Evolutionary conservation across 2,113 vertebrate species (phyloP), one percentile per base, ranked within the genome.

Genomic region (Chamaea fasciata): DNA sequence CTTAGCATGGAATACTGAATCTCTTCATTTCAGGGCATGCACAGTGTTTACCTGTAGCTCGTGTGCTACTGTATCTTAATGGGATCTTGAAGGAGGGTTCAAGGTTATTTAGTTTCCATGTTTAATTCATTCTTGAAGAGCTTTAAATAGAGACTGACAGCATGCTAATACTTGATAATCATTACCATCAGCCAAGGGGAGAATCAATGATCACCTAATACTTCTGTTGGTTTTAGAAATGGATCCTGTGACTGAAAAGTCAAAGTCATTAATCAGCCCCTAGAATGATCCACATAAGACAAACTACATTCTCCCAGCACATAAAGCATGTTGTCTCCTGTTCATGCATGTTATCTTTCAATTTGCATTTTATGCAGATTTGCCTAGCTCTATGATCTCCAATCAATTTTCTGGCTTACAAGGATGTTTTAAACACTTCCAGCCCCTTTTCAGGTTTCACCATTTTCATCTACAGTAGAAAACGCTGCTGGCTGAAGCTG

Each of bases 261-360:
- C 95, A 96, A 95, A 95, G 94, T 89, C 92, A 93, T 96, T 95
- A 95, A 98, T 97, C 97, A 97, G 87, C 80, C 92, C 75, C 71
- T n/a, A 90, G 87, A 94, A 96, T 85, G 95, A 97, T 96, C 92
- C 96, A 76, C 87, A 75, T 95, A 96, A 97, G 90, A 91, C 91
- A 96, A 94, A 96, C 71, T 93, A 95, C 91, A 89, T 95, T 87
- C 94, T 94, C 84, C 56, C 77, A 90, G 83, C 37, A 85, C 77
- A 62, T 74, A 81, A 96, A 95, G 68, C 92, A 84, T 92, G 96
- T 95, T 93, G 74, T 83, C 92, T 97, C 97, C 96, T 97, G 97
- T 90, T 86, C 87, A 56, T 30, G 50, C 90, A 92, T 79, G 81
- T 88, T 95, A 77, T 84, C 73, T 87, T 95, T 91, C 68, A 70